Evolutionary conservation across 2,888 invertebrate genomes (phyloP).

Genomic region (Gymnosoma rotundatum): DNA sequence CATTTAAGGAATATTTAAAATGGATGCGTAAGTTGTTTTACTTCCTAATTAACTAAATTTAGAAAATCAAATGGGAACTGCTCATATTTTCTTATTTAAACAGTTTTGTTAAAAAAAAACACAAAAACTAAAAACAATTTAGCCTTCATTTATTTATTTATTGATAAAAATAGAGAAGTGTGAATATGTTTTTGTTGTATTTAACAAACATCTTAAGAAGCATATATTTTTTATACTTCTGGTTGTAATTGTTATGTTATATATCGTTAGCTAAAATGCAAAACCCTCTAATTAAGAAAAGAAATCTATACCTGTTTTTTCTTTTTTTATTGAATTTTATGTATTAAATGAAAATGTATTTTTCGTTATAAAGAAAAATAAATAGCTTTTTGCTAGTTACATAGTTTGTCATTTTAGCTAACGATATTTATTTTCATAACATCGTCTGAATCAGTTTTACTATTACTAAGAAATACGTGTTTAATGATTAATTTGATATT

Average conservation of each 20-base stretch:
- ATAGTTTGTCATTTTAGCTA: too few relatives aligned
- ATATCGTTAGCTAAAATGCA: too few relatives aligned
- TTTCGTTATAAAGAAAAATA: too few relatives aligned
- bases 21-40: conserved; percentile 71
- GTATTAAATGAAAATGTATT: too few relatives aligned
- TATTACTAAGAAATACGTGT: conserved; percentile 46
- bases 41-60: conserved; percentile 52
- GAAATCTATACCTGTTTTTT: too few relatives aligned
- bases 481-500: conserved; percentile 35
- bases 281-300: too few relatives aligned
- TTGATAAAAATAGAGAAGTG: conserved; percentile 55
- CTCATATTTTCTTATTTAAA: neutral
- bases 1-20: conserved; percentile 71
- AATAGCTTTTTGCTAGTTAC: too few relatives aligned
- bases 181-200: conserved; percentile 11
- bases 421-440: neutral
- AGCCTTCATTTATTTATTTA: conserved; percentile 64
- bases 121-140: conserved; percentile 46
- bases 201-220: conserved; percentile 8
- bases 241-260: neutral
- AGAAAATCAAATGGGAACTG: conserved; percentile 1
- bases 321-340: too few relatives aligned
- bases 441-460: neutral
- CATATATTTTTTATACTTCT: conserved; percentile 13
- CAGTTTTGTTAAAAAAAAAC: conserved; percentile 6